Percentiles rank a stretch among this genome's conserved stretches.
These are phyloP conservation scores for Muscina levida DNA, from an alignment of 2,888 invertebrate genomes.

Conservation along the genomic window DNA sequence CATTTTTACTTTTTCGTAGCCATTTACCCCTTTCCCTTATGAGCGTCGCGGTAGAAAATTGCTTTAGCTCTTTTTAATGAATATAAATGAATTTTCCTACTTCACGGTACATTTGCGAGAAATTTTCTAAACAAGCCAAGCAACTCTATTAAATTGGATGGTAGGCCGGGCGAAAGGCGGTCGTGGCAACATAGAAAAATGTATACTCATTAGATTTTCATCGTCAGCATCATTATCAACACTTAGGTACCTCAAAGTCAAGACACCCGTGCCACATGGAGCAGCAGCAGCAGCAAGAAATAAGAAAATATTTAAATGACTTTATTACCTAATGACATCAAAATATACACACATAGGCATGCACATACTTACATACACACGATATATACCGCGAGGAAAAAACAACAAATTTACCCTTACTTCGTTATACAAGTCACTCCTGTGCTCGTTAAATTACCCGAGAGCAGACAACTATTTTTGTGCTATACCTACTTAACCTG, in stretches of 20 bases:
- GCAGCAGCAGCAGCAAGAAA: neutral
- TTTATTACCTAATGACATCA: conserved; percentile 48
- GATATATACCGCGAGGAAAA: no score
- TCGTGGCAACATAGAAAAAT: neutral
- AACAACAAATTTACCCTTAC: no score
- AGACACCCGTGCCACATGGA: neutral
- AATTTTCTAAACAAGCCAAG: conserved; percentile 4
- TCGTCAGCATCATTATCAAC: conserved; percentile 36
- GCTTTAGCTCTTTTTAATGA: conserved; percentile 40
- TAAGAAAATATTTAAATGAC: conserved; percentile 46
- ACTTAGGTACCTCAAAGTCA: conserved; percentile 1
- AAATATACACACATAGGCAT: neutral
- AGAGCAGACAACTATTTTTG: conserved; percentile 3
- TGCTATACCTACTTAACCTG: conserved; percentile 4
- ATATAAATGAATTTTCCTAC: conserved; percentile 41
- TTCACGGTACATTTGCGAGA: neutral
- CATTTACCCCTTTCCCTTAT: neutral
- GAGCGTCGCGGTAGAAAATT: neutral
- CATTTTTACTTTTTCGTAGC: neutral
- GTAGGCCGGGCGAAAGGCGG: neutral
- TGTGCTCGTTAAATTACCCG: conserved; percentile 12
- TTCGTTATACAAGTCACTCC: neutral
- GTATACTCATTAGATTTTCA: conserved; percentile 31
- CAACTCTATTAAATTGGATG: conserved; percentile 11
- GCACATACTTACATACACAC: neutral